These are phyloP conservation scores for Cololabis saira DNA, from an alignment of 2,113 vertebrate genomes.

Conservation along the genomic window DNA sequence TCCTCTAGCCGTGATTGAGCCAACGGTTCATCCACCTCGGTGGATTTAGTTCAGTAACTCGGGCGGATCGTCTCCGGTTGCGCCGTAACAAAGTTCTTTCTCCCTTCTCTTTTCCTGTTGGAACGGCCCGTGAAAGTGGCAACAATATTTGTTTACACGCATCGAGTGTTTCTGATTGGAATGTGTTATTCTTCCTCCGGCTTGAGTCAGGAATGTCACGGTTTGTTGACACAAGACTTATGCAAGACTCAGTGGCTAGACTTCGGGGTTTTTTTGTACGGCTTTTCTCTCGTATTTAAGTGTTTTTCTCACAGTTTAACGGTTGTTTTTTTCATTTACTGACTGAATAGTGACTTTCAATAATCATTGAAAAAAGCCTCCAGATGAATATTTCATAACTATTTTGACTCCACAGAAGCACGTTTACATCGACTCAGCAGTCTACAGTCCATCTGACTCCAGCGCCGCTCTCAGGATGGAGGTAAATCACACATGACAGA, in stretches of 20 bases:
- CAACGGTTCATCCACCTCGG: not conserved
- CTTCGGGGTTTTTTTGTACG: slow-evolving; percentile 3
- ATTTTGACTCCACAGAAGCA: slow-evolving; percentile 82
- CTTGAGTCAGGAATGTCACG: slow-evolving; percentile 39
- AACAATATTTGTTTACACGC: slow-evolving; percentile 16
- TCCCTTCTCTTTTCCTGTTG: slow-evolving; percentile 8
- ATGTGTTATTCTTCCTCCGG: slow-evolving; percentile 49
- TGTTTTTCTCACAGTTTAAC: slow-evolving; percentile 5
- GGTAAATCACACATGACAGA: slow-evolving; percentile 77
- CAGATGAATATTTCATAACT: slow-evolving; percentile 42
- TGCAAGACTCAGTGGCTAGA: not conserved
- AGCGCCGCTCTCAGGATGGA: slow-evolving; percentile 84
- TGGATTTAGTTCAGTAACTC: not conserved
- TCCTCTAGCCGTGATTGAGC: too few species aligned
- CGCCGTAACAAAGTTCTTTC: not conserved
- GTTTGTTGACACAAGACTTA: slow-evolving; percentile 59
- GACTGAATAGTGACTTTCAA: slow-evolving; percentile 8
- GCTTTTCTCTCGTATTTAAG: slow-evolving; percentile 20
- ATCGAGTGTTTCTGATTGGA: slow-evolving; percentile 28
- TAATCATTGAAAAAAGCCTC: not conserved
- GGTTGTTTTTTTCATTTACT: slow-evolving; percentile 40
- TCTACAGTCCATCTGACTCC: slow-evolving; percentile 83
- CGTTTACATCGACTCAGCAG: slow-evolving; percentile 84
- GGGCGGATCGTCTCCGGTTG: not conserved
- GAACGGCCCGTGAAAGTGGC: slow-evolving; percentile 4